Evolutionary conservation across 2,888 invertebrate genomes (phyloP).

Genomic region (Heterodera filipjevi): DNA sequence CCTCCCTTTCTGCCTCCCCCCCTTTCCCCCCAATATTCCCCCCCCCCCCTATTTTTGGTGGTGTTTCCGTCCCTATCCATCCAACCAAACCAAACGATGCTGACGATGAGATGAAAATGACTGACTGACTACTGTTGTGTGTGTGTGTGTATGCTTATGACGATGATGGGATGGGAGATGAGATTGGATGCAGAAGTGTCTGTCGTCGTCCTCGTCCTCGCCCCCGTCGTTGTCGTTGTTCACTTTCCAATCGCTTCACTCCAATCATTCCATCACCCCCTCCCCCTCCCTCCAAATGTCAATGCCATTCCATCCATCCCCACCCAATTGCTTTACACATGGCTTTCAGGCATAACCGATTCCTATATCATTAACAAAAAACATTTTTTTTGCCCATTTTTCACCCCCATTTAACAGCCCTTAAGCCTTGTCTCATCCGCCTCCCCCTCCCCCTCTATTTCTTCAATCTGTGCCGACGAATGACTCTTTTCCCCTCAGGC

Average conservation of each 20-base stretch:
- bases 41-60: background rate
- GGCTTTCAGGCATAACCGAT: background rate
- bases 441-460: background rate
- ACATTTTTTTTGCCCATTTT: background rate
- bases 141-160: too few species aligned
- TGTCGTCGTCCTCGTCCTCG: background rate
- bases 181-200: background rate
- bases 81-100: background rate
- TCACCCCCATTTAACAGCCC: background rate
- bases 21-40: background rate
- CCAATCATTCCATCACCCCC: background rate
- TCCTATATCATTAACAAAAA: background rate
- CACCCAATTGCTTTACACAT: background rate
- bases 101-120: background rate
- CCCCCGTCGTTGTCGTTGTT: too few species aligned
- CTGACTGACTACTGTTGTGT: background rate
- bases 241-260: too few species aligned
- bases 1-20: background rate
- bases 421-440: background rate
- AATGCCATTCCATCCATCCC: background rate
- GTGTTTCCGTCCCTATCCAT: background rate
- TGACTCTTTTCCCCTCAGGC: background rate
- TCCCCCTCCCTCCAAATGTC: background rate
- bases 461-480: background rate
- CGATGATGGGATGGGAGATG: background rate